Percentiles rank a stretch among this genome's conserved stretches.
Evolutionary conservation across 1,140 invertebrate genomes (phyloP).

Genomic region (Streblospio benedicti): DNA sequence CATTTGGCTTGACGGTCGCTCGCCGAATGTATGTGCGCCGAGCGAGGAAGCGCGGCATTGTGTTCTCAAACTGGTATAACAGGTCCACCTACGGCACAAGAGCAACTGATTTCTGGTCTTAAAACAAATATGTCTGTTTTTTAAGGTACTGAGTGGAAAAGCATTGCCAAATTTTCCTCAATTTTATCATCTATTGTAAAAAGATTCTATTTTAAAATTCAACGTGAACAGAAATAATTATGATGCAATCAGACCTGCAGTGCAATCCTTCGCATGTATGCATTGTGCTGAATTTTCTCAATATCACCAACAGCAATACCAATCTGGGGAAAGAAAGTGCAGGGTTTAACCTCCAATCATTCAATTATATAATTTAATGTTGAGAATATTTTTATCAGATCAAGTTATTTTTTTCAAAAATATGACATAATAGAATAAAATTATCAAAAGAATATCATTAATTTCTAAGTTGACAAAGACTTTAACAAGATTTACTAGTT

Average conservation of each 20-base stretch:
- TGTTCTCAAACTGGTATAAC: conserved; percentile 20
- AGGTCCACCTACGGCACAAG: conserved; percentile 20
- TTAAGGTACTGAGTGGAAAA: too few species aligned
- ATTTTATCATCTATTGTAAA: too few species aligned
- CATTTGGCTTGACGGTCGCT: conserved; percentile 15
- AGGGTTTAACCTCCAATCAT: neutral
- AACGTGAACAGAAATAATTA: too few species aligned
- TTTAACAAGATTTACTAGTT: too few species aligned
- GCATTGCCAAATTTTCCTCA: too few species aligned
- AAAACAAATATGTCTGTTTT: too few species aligned
- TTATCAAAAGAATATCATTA: too few species aligned
- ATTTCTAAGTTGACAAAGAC: too few species aligned
- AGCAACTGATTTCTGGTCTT: neutral
- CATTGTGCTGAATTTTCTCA: conserved; percentile 31
- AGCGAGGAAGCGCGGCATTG: conserved; percentile 16
- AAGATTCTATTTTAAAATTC: too few species aligned
- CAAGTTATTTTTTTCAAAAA: neutral
- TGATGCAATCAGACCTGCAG: too few species aligned
- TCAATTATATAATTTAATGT: neutral
- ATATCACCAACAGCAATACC: conserved; percentile 38
- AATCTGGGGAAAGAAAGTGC: conserved; percentile 22
- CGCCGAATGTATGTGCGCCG: conserved; percentile 11
- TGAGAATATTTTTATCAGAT: too few species aligned
- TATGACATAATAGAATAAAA: too few species aligned
- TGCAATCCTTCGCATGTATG: conserved; percentile 29